Evolutionary conservation across 2,888 invertebrate genomes (phyloP).

Genomic region (Agonum fuliginosum): DNA sequence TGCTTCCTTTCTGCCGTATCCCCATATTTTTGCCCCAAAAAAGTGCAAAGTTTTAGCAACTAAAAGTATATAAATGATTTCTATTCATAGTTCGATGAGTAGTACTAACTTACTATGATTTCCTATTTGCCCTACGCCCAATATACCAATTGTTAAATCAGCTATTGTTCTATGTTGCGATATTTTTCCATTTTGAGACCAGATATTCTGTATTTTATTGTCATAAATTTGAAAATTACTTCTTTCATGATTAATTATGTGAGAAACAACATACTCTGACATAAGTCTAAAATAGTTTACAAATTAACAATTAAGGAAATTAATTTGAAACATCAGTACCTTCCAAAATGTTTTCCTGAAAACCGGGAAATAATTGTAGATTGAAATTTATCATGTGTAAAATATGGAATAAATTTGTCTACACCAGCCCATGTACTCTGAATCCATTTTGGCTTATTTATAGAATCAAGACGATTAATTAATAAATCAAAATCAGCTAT

Average conservation of each 20-base stretch:
- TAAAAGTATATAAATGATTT: slow-evolving; percentile 65
- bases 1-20: slow-evolving; percentile 59
- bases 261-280: slow-evolving; percentile 74
- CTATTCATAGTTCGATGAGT: slow-evolving; percentile 43
- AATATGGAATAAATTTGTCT: slow-evolving; percentile 67
- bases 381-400: slow-evolving; percentile 65
- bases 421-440: slow-evolving; percentile 74
- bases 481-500: slow-evolving; percentile 71
- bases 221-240: slow-evolving; percentile 69
- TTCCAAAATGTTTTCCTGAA: slow-evolving; percentile 72
- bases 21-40: slow-evolving; percentile 70
- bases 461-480: slow-evolving; percentile 68
- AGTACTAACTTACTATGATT: slow-evolving; percentile 69
- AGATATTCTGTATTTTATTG: slow-evolving; percentile 69
- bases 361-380: slow-evolving; percentile 69
- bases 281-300: slow-evolving; percentile 67
- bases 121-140: slow-evolving; percentile 76
- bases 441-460: slow-evolving; percentile 72
- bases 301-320: slow-evolving; percentile 4
- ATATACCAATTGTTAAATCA: slow-evolving; percentile 74
- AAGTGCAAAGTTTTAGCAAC: slow-evolving; percentile 72
- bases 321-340: slow-evolving; percentile 38
- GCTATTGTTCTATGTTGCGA: slow-evolving; percentile 70
- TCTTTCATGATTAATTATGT: slow-evolving; percentile 74
- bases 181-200: slow-evolving; percentile 70